phyloP scores from a whole-genome alignment of 2,888 invertebrate species.

The Elaeidobius kamerunicus region DNA sequence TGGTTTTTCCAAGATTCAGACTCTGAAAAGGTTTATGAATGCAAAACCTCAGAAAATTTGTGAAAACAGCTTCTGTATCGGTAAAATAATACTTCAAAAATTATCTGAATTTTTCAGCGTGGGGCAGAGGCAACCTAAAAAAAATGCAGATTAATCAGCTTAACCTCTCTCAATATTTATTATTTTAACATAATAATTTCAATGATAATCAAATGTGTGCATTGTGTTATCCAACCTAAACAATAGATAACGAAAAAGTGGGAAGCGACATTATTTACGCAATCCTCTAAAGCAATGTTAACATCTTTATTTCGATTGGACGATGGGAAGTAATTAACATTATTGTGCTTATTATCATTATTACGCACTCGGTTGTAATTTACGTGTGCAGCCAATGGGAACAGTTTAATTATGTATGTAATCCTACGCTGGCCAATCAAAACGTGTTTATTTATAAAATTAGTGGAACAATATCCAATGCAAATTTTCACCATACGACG shows the following conservation, averaged over 20 bases:
- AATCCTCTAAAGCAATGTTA: conserved; percentile 13
- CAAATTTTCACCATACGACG: conserved; percentile 13
- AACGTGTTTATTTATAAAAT: conserved; percentile 17
- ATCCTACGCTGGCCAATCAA: conserved; percentile 14
- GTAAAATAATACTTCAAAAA: no score
- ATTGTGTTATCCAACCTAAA: conserved; percentile 2
- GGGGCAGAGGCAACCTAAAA: no score
- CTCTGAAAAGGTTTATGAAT: no score
- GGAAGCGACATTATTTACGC: conserved; percentile 13
- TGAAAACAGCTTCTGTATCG: no score
- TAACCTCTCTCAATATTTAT: no score
- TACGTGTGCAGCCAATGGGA: conserved; percentile 14
- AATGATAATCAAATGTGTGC: no score
- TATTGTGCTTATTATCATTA: conserved; percentile 26
- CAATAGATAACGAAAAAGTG: conserved; percentile 13
- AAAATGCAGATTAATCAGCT: no score
- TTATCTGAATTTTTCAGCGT: no score
- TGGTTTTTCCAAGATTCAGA: no score
- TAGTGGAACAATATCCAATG: conserved; percentile 17
- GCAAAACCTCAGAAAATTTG: no score
- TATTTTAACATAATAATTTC: no score
- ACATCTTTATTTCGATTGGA: conserved; percentile 20
- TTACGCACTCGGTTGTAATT: conserved; percentile 22
- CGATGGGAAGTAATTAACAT: conserved; percentile 20
- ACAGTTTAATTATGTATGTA: conserved; percentile 6